Percentiles rank a stretch among this genome's conserved stretches.
Conservation (phyloP, 2,888 invertebrate genomes). For the Oasisia sp. region DNA sequence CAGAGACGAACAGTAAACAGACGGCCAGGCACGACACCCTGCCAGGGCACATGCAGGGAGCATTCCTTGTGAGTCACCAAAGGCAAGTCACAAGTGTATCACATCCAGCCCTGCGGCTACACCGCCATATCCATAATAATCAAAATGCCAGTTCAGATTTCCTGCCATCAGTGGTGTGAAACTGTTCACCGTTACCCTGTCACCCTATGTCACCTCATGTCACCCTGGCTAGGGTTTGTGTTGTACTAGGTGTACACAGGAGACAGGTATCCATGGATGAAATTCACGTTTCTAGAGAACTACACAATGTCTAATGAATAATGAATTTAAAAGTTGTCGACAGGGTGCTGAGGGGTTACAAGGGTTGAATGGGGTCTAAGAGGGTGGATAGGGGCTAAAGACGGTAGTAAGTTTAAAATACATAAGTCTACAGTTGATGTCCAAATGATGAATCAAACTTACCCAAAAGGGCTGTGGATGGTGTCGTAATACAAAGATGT, state of each 20-base stretch:
- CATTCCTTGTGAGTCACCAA: not conserved
- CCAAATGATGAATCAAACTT: not conserved
- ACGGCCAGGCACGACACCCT: not conserved
- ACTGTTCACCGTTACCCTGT: not conserved
- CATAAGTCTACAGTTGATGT: no score
- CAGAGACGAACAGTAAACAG: not conserved
- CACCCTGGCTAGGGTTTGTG: not conserved
- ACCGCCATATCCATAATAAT: not conserved
- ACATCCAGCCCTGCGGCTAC: not conserved
- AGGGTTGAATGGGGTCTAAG: no score
- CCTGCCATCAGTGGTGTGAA: not conserved
- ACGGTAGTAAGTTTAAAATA: no score
- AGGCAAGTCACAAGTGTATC: not conserved
- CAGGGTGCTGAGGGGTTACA: no score
- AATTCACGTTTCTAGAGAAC: not conserved
- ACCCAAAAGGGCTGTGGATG: conserved; percentile 9
- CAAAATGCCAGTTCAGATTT: not conserved
- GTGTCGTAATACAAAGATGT: not conserved
- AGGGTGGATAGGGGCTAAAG: no score
- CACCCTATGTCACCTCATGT: not conserved
- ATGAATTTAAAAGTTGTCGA: no score
- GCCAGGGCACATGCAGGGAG: not conserved
- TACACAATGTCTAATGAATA: no score
- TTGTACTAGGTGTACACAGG: not conserved
- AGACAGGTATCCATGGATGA: not conserved